Conservation (phyloP, 2,113 vertebrate species). For the Leptodactylus fuscus region DNA sequence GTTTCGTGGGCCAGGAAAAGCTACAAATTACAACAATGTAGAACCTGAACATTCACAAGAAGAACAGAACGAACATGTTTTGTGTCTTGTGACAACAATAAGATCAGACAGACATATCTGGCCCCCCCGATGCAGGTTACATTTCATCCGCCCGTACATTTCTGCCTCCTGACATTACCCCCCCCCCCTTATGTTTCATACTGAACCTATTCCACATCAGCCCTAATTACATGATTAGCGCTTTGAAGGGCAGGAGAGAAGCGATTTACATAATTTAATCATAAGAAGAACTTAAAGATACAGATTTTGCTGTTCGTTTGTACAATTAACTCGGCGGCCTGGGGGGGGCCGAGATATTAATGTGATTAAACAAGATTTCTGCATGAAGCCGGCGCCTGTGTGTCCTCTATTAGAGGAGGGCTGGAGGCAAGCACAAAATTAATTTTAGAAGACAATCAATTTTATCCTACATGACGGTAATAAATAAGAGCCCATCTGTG, state of each 20-base stretch:
- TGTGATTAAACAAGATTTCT: constrained; percentile 94
- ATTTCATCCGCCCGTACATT: constrained; percentile 68
- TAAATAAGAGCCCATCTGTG: constrained; percentile 89
- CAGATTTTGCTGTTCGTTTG: constrained; percentile 89
- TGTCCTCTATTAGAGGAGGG: constrained; percentile 88
- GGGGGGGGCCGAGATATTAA: constrained; percentile 84
- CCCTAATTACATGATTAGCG: constrained; percentile 93
- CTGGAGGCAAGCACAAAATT: constrained; percentile 91
- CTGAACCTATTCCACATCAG: constrained; percentile 86
- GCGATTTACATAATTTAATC: constrained; percentile 94
- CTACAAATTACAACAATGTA: too few species aligned
- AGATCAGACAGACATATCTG: not conserved
- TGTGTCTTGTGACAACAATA: not conserved
- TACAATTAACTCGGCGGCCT: constrained; percentile 89
- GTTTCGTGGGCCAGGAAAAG: not conserved
- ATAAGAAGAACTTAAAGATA: constrained; percentile 91
- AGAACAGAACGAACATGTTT: too few species aligned
- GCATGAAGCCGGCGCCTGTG: constrained; percentile 81
- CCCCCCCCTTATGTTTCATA: too few species aligned
- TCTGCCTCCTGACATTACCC: constrained; percentile 73
- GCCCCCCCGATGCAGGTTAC: constrained; percentile 7
- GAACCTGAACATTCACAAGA: too few species aligned
- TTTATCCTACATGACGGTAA: constrained; percentile 91
- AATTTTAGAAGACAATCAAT: constrained; percentile 94
- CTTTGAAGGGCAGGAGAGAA: constrained; percentile 87